phyloP scores from a whole-genome alignment of 2,113 vertebrate genomes.

The Lipotes vexillifer region DNA sequence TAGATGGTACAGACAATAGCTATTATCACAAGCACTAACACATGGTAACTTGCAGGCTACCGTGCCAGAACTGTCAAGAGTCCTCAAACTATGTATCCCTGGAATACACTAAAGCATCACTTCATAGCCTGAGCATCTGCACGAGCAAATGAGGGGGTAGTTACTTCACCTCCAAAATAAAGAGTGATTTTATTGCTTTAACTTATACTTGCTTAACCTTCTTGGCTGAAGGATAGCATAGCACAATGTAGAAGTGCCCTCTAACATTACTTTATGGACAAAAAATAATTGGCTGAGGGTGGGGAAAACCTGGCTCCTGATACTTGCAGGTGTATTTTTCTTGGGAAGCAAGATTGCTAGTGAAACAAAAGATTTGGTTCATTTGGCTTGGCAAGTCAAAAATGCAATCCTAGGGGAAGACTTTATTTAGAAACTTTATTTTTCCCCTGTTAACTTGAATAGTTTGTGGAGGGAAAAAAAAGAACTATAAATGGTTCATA shows the following conservation, averaged over 20 bases:
- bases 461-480: conserved; percentile 63
- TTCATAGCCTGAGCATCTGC: neutral
- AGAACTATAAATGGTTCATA: conserved; percentile 72
- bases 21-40: conserved; percentile 55
- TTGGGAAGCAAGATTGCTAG: conserved; percentile 81
- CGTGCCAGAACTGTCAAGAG: conserved; percentile 32
- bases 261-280: conserved; percentile 56
- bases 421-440: conserved; percentile 85
- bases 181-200: neutral
- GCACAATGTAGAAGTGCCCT: conserved; percentile 68
- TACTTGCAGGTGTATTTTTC: conserved; percentile 85
- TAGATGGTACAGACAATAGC: conserved; percentile 58
- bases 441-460: conserved; percentile 78
- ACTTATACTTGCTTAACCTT: conserved; percentile 44
- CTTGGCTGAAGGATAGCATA: conserved; percentile 33
- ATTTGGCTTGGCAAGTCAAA: conserved; percentile 82
- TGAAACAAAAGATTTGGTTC: conserved; percentile 85
- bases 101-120: neutral
- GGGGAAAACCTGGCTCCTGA: conserved; percentile 67
- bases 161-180: conserved; percentile 15
- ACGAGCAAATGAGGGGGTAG: neutral
- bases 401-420: conserved; percentile 79
- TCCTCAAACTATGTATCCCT: neutral
- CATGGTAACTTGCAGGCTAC: conserved; percentile 12
- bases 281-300: conserved; percentile 33